Conservation (phyloP, 2,113 vertebrate genomes). For the Sander lucioperca region DNA sequence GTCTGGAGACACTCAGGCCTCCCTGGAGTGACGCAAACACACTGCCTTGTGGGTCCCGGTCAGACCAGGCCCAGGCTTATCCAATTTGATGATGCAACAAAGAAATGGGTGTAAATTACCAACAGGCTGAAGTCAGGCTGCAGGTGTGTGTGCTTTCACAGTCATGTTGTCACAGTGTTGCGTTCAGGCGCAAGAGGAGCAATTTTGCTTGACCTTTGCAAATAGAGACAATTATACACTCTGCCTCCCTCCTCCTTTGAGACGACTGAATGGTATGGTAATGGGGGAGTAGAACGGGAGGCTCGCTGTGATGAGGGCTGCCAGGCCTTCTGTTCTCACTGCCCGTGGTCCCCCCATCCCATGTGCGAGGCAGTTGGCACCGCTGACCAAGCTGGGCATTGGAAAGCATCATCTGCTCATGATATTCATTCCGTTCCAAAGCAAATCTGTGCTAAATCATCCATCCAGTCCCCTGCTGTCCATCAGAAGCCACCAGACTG, state of each 20-base stretch:
- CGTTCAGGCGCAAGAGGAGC: constrained; percentile 36
- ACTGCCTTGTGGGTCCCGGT: constrained; percentile 36
- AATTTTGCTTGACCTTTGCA: constrained; percentile 52
- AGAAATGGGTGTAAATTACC: constrained; percentile 52
- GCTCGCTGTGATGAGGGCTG: constrained; percentile 60
- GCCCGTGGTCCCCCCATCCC: constrained; percentile 59
- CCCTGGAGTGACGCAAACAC: constrained; percentile 28
- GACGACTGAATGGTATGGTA: constrained; percentile 46
- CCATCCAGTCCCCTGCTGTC: constrained; percentile 73
- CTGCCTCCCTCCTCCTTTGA: constrained; percentile 53
- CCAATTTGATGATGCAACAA: constrained; percentile 52
- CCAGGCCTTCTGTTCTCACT: constrained; percentile 77
- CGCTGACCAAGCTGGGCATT: constrained; percentile 69
- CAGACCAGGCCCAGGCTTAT: constrained; percentile 46
- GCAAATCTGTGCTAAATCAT: constrained; percentile 79
- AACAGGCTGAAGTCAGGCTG: constrained; percentile 65
- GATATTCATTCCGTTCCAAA: constrained; percentile 69
- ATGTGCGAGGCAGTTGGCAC: constrained; percentile 76
- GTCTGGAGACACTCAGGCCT: constrained; percentile 37
- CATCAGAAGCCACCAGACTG: constrained; percentile 71
- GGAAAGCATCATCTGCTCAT: constrained; percentile 79
- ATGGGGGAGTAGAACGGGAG: constrained; percentile 24
- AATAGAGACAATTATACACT: constrained; percentile 58
- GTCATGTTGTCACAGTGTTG: constrained; percentile 29
- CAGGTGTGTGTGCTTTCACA: constrained; percentile 62